Evolutionary conservation across 2,888 invertebrate species (phyloP).

Genomic region (Aromia moschata): DNA sequence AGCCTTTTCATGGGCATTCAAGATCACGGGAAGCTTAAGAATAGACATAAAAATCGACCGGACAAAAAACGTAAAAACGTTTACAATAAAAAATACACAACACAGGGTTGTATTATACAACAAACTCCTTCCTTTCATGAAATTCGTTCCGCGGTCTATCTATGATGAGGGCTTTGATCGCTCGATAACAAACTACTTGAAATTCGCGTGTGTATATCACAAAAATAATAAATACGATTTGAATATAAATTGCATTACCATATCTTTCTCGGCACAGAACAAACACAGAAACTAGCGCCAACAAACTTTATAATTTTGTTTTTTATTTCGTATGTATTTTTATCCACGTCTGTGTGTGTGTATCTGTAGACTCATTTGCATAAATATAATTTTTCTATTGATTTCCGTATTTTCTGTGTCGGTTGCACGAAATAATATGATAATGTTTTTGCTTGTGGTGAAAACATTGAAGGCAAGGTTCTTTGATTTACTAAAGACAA

Average conservation of each 20-base stretch:
- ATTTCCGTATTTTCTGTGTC: neutral
- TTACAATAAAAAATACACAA: too few species aligned
- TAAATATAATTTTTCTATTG: neutral
- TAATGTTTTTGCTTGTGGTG: neutral
- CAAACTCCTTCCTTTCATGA: too few species aligned
- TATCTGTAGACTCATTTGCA: neutral
- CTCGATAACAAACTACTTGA: conserved; percentile 18
- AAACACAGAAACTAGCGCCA: conserved; percentile 8
- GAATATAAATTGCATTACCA: conserved; percentile 27
- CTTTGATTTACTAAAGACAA: too few species aligned
- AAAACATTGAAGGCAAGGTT: neutral
- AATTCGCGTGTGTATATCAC: conserved; percentile 18
- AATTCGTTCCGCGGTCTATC: conserved; percentile 8
- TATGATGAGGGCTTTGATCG: conserved; percentile 22
- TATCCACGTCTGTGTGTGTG: neutral
- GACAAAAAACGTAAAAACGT: too few species aligned
- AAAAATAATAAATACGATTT: conserved; percentile 24
- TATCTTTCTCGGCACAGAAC: neutral
- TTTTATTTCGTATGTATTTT: neutral
- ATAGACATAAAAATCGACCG: too few species aligned
- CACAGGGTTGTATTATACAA: too few species aligned
- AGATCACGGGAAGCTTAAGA: too few species aligned
- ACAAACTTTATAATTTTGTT: conserved; percentile 12
- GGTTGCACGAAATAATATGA: neutral
- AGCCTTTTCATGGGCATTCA: too few species aligned